Evolutionary conservation across 2,797 vertebrate genomes (phyloP).

Genomic region (Poeciliopsis infans): DNA sequence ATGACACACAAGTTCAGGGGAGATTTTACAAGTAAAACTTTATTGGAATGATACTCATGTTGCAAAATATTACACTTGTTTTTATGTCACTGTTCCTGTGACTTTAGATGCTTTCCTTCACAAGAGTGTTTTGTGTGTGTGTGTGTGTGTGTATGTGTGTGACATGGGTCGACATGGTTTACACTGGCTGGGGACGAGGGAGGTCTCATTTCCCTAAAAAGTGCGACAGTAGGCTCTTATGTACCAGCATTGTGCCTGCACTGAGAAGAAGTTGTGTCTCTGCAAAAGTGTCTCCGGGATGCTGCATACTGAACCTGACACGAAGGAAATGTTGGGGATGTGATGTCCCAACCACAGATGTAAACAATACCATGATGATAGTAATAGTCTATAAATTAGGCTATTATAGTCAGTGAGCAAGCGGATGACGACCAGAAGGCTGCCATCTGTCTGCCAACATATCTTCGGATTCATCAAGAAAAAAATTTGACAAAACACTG

Average conservation of each 20-base stretch:
- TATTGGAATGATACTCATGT: slow-evolving; percentile 84
- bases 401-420: slow-evolving; percentile 25
- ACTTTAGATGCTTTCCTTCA: slow-evolving; percentile 68
- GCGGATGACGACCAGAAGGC: slow-evolving; percentile 20
- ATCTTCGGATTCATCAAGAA: slow-evolving; percentile 18
- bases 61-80: slow-evolving; percentile 82
- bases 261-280: slow-evolving; percentile 65
- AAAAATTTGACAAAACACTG: not conserved
- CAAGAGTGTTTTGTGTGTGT: slow-evolving; percentile 38
- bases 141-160: slow-evolving; percentile 33
- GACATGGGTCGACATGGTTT: slow-evolving; percentile 57
- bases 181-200: slow-evolving; percentile 32
- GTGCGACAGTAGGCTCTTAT: slow-evolving; percentile 65
- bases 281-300: slow-evolving; percentile 66
- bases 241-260: slow-evolving; percentile 74
- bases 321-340: slow-evolving; percentile 61
- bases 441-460: slow-evolving; percentile 10
- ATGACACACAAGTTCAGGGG: slow-evolving; percentile 16
- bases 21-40: slow-evolving; percentile 83
- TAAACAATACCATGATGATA: slow-evolving; percentile 43
- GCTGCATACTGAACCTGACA: slow-evolving; percentile 63
- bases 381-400: slow-evolving; percentile 35
- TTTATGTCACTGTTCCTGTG: slow-evolving; percentile 63
- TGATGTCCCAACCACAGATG: slow-evolving; percentile 56
- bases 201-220: slow-evolving; percentile 73